These are phyloP conservation scores for Plebejus anna DNA, from an alignment of 2,888 invertebrate genomes.

Conservation along the genomic window DNA sequence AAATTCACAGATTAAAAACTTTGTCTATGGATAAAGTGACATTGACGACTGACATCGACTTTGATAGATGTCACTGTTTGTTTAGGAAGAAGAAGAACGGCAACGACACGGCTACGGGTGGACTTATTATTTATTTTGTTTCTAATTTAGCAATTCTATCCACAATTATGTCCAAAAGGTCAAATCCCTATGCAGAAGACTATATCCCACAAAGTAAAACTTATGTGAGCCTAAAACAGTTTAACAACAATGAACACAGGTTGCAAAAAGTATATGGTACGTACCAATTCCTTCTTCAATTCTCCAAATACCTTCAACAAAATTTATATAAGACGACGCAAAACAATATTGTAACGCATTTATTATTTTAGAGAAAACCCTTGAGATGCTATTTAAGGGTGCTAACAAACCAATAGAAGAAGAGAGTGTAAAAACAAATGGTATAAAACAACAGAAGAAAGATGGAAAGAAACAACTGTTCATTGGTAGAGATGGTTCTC, in stretches of 20 bases:
- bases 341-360: background rate
- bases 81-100: too few species aligned
- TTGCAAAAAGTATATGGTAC: slow-evolving; percentile 67
- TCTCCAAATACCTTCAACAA: background rate
- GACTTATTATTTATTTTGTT: background rate
- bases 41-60: background rate
- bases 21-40: background rate
- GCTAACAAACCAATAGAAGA: slow-evolving; percentile 51
- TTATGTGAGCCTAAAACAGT: slow-evolving; percentile 64
- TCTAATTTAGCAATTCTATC: background rate
- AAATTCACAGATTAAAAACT: too few species aligned
- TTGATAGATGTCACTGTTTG: background rate
- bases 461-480: slow-evolving; percentile 64
- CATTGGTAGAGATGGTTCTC: slow-evolving; percentile 60
- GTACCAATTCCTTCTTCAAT: slow-evolving; percentile 16
- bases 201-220: slow-evolving; percentile 69
- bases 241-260: slow-evolving; percentile 65
- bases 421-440: slow-evolving; percentile 31
- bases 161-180: slow-evolving; percentile 60
- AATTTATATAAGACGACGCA: background rate
- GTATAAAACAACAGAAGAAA: slow-evolving; percentile 41
- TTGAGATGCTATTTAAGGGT: slow-evolving; percentile 59
- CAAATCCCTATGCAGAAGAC: slow-evolving; percentile 67
- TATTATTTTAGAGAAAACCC: slow-evolving; percentile 57
- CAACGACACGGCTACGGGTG: background rate